Evolutionary conservation across 2,113 vertebrate species (phyloP), one percentile per base, ranked within the genome.

Genomic region (Cairina moschata): DNA sequence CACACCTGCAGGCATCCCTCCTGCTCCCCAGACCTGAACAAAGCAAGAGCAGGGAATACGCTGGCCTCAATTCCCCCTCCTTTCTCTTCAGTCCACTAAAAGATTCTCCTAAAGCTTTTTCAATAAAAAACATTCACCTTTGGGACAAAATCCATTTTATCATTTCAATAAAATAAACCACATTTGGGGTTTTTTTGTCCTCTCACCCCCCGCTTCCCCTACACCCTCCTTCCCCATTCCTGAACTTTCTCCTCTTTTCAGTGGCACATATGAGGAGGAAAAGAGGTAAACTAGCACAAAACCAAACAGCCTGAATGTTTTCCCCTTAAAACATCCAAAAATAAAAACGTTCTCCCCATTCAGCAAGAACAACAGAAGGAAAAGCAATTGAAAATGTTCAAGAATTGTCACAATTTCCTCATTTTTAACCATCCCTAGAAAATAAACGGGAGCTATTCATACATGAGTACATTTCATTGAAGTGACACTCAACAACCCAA

Each of bases 401-500:
- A 90, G 93, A 95, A 96, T 92, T 89, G 44, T 83, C 87, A 85
- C 62, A 62, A 94, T 94, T 91, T 65, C 92, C 93, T 92, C 92
- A 26, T 88, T 96, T 95, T 95, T 77, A 81, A 60, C 88, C 92
- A 94, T 44, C 73, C 62, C 92, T 86, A 84, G 77, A 58, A 96
- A 96, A 93, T 86, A 81, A 94, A 95, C 12, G n/a, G 94, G 86
- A 95, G 83, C 88, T 93, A 90, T 96, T 96, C 93, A 97, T 36
- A 84, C 83, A 76, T 6, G 32, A 95, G 88, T 17, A 68, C 80
- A 90, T 95, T 96, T 92, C 93, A 93, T 62, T 96, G 89, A 96
- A 97, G 95, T 95, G 96, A 95, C 78, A 90, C 96, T 97, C 69
- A 87, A 91, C 93, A 91, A 79, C 46, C 95, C 95, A 94, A 94